phyloP scores from a whole-genome alignment of 2,888 invertebrate genomes.

The Pimpla rufipes region DNA sequence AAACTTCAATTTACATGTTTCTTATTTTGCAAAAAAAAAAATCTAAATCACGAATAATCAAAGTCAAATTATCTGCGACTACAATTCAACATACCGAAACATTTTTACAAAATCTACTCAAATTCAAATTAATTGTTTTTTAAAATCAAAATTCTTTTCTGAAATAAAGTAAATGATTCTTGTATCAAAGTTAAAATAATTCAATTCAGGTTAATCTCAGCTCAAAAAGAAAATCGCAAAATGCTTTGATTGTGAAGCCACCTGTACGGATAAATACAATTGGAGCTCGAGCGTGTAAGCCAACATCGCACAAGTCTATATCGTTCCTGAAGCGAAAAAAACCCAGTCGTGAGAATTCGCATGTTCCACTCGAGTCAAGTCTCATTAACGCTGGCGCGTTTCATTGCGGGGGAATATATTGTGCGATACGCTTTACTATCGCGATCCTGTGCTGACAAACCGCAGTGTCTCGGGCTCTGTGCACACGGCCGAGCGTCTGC shows the following conservation, averaged over 20 bases:
- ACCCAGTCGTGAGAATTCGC: not conserved
- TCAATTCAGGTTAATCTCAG: too few species aligned
- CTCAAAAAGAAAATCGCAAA: not conserved
- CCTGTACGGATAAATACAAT: not conserved
- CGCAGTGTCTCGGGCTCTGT: constrained; percentile 14
- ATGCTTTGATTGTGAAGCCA: not conserved
- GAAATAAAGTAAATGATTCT: too few species aligned
- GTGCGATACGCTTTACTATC: constrained; percentile 13
- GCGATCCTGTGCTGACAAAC: constrained; percentile 7
- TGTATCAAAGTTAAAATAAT: too few species aligned
- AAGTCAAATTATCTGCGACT: too few species aligned
- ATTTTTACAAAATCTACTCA: too few species aligned
- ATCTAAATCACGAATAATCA: too few species aligned
- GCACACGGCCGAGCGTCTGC: not conserved
- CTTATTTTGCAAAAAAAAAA: too few species aligned
- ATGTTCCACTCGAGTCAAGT: not conserved
- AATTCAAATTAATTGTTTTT: too few species aligned
- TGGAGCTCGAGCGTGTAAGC: not conserved
- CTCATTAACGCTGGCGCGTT: not conserved
- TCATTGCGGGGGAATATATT: not conserved
- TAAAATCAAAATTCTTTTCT: too few species aligned
- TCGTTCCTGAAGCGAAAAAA: not conserved
- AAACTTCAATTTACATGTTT: not conserved
- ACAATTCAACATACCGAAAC: too few species aligned
- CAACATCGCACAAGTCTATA: not conserved